These are phyloP conservation scores for Colaptes auratus DNA, from an alignment of 2,113 vertebrate genomes.

Conservation along the genomic window DNA sequence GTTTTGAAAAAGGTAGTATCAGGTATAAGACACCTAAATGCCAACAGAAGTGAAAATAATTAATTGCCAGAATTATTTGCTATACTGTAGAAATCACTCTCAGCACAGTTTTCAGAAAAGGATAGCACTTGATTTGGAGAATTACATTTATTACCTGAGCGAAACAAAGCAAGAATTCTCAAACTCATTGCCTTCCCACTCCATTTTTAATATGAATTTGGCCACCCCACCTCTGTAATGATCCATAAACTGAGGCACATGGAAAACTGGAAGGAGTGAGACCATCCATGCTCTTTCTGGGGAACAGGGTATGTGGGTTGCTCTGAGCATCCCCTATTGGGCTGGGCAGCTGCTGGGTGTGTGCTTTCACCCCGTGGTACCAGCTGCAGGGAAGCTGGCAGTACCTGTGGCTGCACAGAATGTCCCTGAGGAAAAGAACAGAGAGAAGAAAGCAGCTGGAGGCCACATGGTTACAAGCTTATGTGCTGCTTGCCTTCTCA, in stretches of 20 bases:
- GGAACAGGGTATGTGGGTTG: fast-evolving
- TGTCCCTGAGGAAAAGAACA: not conserved
- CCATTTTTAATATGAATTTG: not conserved
- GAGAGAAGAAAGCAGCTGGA: not conserved
- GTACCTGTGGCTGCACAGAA: not conserved
- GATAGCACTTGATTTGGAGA: not conserved
- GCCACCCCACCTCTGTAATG: not conserved
- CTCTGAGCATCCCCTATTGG: fast-evolving
- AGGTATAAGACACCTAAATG: not conserved
- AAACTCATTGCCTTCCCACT: not conserved
- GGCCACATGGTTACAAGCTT: not conserved
- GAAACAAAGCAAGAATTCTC: not conserved
- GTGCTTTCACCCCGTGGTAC: not conserved
- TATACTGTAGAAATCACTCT: not conserved
- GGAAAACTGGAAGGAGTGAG: not conserved
- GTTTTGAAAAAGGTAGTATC: not conserved
- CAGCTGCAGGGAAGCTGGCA: not conserved
- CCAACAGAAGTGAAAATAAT: not conserved
- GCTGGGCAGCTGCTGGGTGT: not conserved
- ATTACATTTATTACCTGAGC: not conserved
- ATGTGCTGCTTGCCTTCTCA: not conserved
- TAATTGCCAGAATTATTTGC: not conserved
- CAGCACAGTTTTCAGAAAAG: not conserved
- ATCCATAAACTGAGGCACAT: not conserved
- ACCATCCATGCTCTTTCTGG: not conserved